Percentiles rank a stretch among this genome's conserved stretches.
Evolutionary conservation across 2,888 invertebrate species (phyloP).

Genomic region (Alcis repandata): DNA sequence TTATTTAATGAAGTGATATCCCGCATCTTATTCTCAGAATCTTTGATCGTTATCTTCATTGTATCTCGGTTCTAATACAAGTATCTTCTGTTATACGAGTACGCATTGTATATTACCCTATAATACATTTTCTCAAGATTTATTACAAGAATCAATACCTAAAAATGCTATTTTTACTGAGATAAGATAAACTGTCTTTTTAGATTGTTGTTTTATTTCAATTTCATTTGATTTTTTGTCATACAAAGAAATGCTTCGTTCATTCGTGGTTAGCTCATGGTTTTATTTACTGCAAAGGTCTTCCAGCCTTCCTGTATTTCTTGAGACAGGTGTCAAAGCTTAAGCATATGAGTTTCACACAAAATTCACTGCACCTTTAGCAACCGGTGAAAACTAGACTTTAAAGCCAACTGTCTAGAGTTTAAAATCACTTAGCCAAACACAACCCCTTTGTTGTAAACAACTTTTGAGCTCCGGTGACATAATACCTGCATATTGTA

Average conservation of each 20-base stretch:
- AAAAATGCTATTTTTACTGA: conserved; percentile 4
- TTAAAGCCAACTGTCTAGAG: conserved; percentile 17
- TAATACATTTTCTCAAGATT: background rate
- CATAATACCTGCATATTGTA: conserved; percentile 46
- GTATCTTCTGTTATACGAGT: background rate
- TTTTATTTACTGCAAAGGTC: background rate
- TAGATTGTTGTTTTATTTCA: too few species aligned
- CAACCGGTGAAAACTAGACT: conserved; percentile 6
- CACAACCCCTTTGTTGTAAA: conserved; percentile 40
- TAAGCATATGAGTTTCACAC: background rate
- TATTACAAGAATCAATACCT: conserved; percentile 8
- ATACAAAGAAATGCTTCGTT: background rate
- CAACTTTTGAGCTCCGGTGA: conserved; percentile 41
- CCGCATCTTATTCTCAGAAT: conserved; percentile 20
- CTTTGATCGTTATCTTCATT: conserved; percentile 1
- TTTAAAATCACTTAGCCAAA: conserved; percentile 18
- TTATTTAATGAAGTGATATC: background rate
- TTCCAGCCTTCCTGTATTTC: background rate
- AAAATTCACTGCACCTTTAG: background rate
- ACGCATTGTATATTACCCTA: too few species aligned
- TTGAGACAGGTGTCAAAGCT: conserved; percentile 12
- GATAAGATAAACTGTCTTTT: conserved; percentile 13
- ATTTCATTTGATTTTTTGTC: too few species aligned
- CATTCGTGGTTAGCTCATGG: background rate
- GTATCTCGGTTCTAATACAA: conserved; percentile 4